A percentile compares a stretch with the other conserved stretches of the same genome.
Conservation (phyloP, 2,113 vertebrate species). For the Nerophis lumbriciformis region DNA sequence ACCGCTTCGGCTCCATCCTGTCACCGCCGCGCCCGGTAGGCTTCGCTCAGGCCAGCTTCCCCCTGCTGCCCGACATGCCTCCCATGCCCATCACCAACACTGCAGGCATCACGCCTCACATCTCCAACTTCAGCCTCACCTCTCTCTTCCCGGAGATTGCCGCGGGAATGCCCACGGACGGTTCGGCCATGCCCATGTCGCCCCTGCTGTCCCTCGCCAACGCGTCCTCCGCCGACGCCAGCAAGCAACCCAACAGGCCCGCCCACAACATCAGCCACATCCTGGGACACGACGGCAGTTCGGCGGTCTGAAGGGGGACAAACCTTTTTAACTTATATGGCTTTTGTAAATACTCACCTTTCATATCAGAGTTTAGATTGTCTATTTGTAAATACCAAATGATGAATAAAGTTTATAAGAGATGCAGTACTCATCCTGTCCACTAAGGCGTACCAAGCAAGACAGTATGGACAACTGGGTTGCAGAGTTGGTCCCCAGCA, state of each 20-base stretch:
- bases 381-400: constrained; percentile 77
- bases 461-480: too few relatives aligned
- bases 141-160: constrained; percentile 97
- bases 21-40: constrained; percentile 93
- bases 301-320: constrained; percentile 77
- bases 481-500: too few relatives aligned
- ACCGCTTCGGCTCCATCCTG: constrained; percentile 96
- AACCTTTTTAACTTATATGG: constrained; percentile 64
- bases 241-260: constrained; percentile 93
- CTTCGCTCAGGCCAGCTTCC: constrained; percentile 92
- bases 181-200: constrained; percentile 90
- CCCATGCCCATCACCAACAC: constrained; percentile 93
- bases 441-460: not conserved
- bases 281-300: constrained; percentile 94
- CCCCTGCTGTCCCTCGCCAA: constrained; percentile 92
- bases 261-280: constrained; percentile 99
- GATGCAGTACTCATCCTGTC: constrained; percentile 21
- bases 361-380: constrained; percentile 70
- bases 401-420: constrained; percentile 75
- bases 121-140: constrained; percentile 96
- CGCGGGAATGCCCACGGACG: constrained; percentile 88
- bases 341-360: constrained; percentile 70
- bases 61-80: constrained; percentile 91
- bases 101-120: constrained; percentile 80
- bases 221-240: constrained; percentile 86